phyloP scores from a whole-genome alignment of 2,113 vertebrate species.

The Myodes glareolus region DNA sequence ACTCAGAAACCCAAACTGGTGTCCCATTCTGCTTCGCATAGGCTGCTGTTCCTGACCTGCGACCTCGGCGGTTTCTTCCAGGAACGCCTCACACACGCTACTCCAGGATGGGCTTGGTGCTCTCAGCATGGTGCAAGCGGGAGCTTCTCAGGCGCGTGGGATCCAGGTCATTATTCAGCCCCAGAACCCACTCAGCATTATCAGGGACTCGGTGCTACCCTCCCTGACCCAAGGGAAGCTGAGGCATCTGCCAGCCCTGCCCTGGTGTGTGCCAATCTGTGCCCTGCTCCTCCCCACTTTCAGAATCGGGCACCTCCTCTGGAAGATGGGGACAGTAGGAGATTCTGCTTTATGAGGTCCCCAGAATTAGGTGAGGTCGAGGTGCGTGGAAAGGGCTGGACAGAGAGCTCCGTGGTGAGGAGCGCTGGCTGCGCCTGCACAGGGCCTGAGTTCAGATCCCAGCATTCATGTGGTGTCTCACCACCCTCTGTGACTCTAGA shows the following conservation, averaged over 20 bases:
- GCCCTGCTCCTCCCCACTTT: background rate
- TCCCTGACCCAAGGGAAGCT: fast-evolving
- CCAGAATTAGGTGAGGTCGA: background rate
- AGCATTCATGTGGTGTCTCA: background rate
- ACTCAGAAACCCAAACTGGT: background rate
- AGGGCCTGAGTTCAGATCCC: background rate
- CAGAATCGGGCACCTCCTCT: background rate
- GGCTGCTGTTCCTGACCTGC: background rate
- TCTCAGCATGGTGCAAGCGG: background rate
- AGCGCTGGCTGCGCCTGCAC: background rate
- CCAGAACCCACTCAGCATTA: background rate
- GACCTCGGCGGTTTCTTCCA: background rate
- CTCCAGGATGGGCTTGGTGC: background rate
- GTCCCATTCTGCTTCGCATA: background rate
- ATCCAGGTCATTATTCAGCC: conserved; percentile 10
- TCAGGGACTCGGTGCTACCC: background rate
- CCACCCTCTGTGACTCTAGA: background rate
- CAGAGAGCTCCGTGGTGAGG: too few relatives aligned
- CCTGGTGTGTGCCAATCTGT: background rate
- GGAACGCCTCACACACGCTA: background rate
- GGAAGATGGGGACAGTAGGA: background rate
- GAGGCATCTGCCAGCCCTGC: background rate
- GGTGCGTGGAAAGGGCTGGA: background rate
- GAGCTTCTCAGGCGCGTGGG: background rate
- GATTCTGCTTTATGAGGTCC: background rate